Conservation (phyloP, 2,113 vertebrate species). For the Tachysurus vachellii region DNA sequence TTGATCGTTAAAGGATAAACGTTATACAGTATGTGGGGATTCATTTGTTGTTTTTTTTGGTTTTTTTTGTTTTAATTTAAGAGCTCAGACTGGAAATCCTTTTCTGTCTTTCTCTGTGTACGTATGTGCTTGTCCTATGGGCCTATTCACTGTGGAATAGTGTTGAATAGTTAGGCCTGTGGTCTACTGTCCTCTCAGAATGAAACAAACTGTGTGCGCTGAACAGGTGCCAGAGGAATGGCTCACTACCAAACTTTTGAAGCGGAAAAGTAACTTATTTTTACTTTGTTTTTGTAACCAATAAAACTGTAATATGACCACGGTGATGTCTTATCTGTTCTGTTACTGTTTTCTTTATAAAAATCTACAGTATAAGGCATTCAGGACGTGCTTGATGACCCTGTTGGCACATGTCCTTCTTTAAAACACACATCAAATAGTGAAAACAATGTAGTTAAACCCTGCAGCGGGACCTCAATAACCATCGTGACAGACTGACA, state of each 20-base stretch:
- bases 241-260: conserved; percentile 56
- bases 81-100: conserved; percentile 21
- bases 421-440: background rate
- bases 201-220: conserved; percentile 15
- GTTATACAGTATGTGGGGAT: conserved; percentile 4
- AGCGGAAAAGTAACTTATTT: conserved; percentile 74
- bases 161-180: conserved; percentile 58
- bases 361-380: background rate
- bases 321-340: conserved; percentile 18
- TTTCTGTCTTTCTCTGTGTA: conserved; percentile 36
- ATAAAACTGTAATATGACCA: conserved; percentile 72
- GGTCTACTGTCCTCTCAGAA: conserved; percentile 55
- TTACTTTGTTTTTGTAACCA: conserved; percentile 74
- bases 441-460: background rate
- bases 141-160: conserved; percentile 66
- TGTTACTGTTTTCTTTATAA: background rate
- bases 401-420: background rate
- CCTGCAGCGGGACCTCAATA: background rate
- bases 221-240: conserved; percentile 49
- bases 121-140: conserved; percentile 30
- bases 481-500: background rate
- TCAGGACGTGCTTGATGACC: background rate
- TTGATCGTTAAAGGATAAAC: conserved; percentile 22
- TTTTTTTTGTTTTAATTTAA: background rate
- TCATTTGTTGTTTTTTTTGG: background rate